A percentile compares a stretch with the other conserved stretches of the same genome.
Evolutionary conservation across 2,797 vertebrate genomes (phyloP).

Genomic region (Eidolon dupreanum): DNA sequence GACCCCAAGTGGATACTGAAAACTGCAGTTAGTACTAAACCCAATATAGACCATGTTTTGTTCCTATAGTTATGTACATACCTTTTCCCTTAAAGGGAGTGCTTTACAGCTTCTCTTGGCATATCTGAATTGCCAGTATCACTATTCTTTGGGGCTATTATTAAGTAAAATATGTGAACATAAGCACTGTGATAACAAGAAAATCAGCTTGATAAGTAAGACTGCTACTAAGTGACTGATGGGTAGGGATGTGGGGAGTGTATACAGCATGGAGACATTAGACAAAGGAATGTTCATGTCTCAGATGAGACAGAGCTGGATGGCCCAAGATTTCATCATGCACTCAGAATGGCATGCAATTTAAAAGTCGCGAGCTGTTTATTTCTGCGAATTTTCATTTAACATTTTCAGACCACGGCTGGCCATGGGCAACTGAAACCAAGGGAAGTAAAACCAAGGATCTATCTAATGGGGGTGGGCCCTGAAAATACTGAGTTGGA

Average conservation of each 20-base stretch:
- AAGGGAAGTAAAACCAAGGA: not conserved
- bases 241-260: not conserved
- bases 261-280: not conserved
- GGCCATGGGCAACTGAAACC: not conserved
- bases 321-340: not conserved
- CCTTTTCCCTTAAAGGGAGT: not conserved
- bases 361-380: not conserved
- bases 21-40: not conserved
- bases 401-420: not conserved
- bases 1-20: not conserved
- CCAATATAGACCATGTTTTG: not conserved
- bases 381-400: not conserved
- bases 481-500: not conserved
- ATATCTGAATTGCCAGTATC: not conserved
- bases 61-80: too few species aligned
- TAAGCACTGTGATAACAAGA: not conserved
- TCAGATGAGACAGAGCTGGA: too few species aligned
- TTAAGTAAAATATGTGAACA: not conserved
- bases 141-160: not conserved
- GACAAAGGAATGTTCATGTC: too few species aligned
- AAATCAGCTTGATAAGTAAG: not conserved
- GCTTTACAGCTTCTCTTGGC: not conserved
- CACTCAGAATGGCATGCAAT: not conserved
- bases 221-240: not conserved
- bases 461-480: not conserved